Evolutionary conservation across 2,797 vertebrate genomes (phyloP).

Genomic region (Artibeus lituratus): DNA sequence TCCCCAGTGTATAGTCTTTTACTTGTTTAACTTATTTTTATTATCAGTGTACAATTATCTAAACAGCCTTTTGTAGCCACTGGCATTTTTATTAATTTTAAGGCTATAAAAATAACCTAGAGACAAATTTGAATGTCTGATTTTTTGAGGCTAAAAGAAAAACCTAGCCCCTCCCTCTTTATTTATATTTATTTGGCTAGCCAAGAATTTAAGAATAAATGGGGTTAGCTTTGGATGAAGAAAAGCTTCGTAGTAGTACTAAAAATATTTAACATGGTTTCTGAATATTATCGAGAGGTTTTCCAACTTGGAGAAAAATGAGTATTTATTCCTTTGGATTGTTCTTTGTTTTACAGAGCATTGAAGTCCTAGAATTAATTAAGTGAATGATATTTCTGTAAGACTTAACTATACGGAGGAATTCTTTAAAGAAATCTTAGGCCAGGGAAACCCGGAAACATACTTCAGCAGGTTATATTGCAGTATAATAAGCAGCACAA

Average conservation of each 20-base stretch:
- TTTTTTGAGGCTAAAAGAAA: not conserved
- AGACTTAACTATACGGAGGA: not conserved
- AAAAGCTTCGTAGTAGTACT: not conserved
- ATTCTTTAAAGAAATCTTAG: not conserved
- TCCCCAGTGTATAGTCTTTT: not conserved
- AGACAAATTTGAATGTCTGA: not conserved
- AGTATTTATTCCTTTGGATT: not conserved
- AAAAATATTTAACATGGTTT: not conserved
- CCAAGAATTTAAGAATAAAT: not conserved
- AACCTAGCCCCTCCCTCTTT: not conserved
- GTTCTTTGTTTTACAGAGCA: not conserved
- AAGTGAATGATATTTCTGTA: not conserved
- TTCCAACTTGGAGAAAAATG: not conserved
- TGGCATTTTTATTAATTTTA: not conserved
- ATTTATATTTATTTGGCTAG: not conserved
- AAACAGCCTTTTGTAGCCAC: not conserved
- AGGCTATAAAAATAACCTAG: not conserved
- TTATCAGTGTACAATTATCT: not conserved
- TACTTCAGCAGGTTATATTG: not conserved
- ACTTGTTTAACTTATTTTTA: not conserved
- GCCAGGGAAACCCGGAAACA: not conserved
- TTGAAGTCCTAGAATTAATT: not conserved
- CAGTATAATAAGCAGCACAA: not conserved
- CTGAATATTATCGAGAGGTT: not conserved
- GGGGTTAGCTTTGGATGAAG: not conserved